A percentile compares a stretch with the other conserved stretches of the same genome.
phyloP scores from a whole-genome alignment of 1,140 invertebrate genomes.

The Doryteuthis pealeii region DNA sequence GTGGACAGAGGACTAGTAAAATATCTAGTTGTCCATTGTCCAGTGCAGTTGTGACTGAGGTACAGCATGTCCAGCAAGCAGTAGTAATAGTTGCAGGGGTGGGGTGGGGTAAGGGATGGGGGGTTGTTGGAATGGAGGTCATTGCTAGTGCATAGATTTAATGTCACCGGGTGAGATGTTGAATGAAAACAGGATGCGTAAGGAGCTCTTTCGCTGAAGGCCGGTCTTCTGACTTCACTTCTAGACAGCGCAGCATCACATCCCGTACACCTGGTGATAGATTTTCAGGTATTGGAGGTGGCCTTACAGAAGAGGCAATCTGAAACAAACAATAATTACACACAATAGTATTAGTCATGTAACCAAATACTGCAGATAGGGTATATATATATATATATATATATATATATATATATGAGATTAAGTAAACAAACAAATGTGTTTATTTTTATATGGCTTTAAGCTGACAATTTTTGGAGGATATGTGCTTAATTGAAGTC shows the following conservation, averaged over 20 bases:
- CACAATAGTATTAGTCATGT: not conserved
- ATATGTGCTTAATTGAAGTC: too few relatives aligned
- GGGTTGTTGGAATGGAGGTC: not conserved
- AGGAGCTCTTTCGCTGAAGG: constrained; percentile 61
- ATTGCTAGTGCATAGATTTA: not conserved
- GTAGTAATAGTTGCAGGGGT: not conserved
- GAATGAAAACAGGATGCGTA: constrained; percentile 59
- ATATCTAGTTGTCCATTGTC: too few relatives aligned
- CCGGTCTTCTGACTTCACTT: constrained; percentile 56
- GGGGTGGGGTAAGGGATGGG: not conserved
- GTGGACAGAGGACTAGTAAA: too few relatives aligned
- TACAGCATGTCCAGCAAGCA: too few relatives aligned
- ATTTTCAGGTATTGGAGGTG: constrained; percentile 60
- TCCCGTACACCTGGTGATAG: constrained; percentile 55
- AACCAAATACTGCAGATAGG: not conserved
- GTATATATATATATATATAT: not conserved
- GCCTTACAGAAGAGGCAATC: constrained; percentile 60
- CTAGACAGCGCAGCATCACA: constrained; percentile 59
- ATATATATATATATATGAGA: too few relatives aligned
- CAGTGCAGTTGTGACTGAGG: too few relatives aligned
- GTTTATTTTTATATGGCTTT: too few relatives aligned
- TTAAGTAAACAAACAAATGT: too few relatives aligned
- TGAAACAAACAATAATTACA: constrained; percentile 29
- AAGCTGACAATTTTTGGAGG: too few relatives aligned
- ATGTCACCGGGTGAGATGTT: not conserved